phyloP scores from a whole-genome alignment of 2,113 vertebrate species.

The Aegotheles bennettii region DNA sequence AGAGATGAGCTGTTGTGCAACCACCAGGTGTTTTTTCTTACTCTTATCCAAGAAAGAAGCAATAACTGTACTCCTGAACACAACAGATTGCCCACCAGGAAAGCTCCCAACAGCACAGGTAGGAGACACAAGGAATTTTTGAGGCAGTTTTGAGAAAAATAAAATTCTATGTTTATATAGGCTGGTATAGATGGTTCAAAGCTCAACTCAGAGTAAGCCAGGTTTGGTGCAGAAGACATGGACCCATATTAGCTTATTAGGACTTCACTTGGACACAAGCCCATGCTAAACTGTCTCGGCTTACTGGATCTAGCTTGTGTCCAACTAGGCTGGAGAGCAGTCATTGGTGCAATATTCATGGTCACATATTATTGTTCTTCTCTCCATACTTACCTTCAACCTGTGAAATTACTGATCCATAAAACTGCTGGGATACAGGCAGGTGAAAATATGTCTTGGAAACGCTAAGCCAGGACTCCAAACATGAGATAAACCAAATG shows the following conservation, averaged over 20 bases:
- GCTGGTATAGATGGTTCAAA: background rate
- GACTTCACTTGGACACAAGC: background rate
- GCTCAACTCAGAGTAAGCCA: rapidly evolving
- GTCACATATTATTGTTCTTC: background rate
- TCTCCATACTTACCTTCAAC: background rate
- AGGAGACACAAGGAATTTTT: background rate
- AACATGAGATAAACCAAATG: background rate
- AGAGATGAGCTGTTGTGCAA: background rate
- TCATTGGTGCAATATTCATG: rapidly evolving
- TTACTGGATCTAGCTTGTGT: background rate
- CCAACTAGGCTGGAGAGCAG: background rate
- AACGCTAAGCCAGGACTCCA: background rate
- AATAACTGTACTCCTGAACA: background rate
- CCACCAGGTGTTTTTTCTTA: background rate
- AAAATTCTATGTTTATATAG: background rate
- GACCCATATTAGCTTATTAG: background rate
- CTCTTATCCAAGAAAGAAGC: background rate
- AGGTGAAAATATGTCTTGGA: background rate
- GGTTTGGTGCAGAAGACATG: background rate
- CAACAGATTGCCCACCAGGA: background rate
- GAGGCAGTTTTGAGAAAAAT: background rate
- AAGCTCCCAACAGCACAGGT: background rate
- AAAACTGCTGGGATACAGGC: background rate
- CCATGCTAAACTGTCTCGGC: background rate
- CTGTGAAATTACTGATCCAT: background rate